Evolutionary conservation across 2,113 vertebrate genomes (phyloP), one percentile per base, ranked within the genome.

Genomic region (Dasyornis broadbenti): DNA sequence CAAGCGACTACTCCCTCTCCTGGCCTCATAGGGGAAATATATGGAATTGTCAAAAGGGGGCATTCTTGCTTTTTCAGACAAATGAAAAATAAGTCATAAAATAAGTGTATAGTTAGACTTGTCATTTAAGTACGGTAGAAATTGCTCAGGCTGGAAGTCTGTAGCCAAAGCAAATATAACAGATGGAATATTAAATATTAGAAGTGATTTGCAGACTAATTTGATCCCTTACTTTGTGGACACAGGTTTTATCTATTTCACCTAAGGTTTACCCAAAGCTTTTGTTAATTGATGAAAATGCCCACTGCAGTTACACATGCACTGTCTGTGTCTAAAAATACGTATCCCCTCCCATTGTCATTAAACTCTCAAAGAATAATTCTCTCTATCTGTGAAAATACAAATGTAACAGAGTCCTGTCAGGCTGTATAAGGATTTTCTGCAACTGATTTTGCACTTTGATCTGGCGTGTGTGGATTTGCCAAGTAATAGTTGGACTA

Each of bases 41-140:
- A 77, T 70, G 60, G 63, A 97, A 61, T 89, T 86, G 97, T 97
- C 98, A 98, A 97, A 97, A 98, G 97, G 95, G 97, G 97, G 97
- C 97, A 97, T 97, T 97, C 96, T 98, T 98, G 98, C 96, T 97
- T 97, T 97, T 98, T 96, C 89, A 96, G 92, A 97, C 42, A 77
- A 84, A 77, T 75, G 86, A 86, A 94, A 86, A 71, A 23, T 76
- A 82, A 86, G 50, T 72, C 42, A 17, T 92, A 73, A 86, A 92
- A 35, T 54, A 89, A 82, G 45, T 77, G 53, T 78, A 15, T 28
- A 35, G 69, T 80, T 79, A 76, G 83, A 68, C 37, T 68, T 95
- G 83, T 86, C 26, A 59, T 37, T 93, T 87, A 90, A 70, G 84
- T 52, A 66, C 47, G 40, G 57, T 44, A 69, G 82, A 73, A 95